Evolutionary conservation across 2,888 invertebrate genomes (phyloP), one percentile per base, ranked within the genome.

Genomic region (Odontothrips loti): DNA sequence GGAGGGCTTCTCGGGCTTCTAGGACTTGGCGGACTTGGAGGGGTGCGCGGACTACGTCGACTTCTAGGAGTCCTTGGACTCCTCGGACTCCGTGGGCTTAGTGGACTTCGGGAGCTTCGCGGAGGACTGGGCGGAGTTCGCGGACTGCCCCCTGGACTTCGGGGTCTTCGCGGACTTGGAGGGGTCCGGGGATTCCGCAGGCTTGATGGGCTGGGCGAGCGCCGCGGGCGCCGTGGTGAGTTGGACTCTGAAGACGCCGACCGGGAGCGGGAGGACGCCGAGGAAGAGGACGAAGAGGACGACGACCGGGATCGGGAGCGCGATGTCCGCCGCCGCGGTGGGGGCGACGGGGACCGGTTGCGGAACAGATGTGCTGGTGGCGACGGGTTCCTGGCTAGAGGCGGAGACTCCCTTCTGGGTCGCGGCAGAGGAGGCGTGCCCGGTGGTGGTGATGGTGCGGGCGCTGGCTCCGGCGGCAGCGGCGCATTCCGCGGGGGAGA

Each of bases 391-490:
- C 68, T 75, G 8, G 68, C 68, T 10, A 75, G 68, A 1, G 27
- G 68, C 1, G 68, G 68, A 6, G 68, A 75, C 68, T 58, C 58
- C 58, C 58, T 58, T 2, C 58, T 17, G 20, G 58, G 15, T n/a
- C 58, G 23, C 68, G 68, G 68, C 68, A 27, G 68, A n/a, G 68
- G 68, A 23, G 63, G 68, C 68, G 68, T 27, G 68, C 23, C 68
- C 27, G 68, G 68, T 9, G 68, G 68, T 8, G 68, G 68, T 23
- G 68, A 23, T 1, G 68, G 27, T 10, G 68, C 23, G 9, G 68
- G 23, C 10, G 23, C 68, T 0, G 68, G 68, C 68, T 75, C 68
- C 1, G 68, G 68, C 9, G 68, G 68, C 68, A 20, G 58, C 58
- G 58, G 58, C 15, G 58, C 34, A 6, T 43, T 43, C 34, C 34